Conservation (phyloP, 2,888 invertebrate genomes). For the Ectemnius lituratus region DNA sequence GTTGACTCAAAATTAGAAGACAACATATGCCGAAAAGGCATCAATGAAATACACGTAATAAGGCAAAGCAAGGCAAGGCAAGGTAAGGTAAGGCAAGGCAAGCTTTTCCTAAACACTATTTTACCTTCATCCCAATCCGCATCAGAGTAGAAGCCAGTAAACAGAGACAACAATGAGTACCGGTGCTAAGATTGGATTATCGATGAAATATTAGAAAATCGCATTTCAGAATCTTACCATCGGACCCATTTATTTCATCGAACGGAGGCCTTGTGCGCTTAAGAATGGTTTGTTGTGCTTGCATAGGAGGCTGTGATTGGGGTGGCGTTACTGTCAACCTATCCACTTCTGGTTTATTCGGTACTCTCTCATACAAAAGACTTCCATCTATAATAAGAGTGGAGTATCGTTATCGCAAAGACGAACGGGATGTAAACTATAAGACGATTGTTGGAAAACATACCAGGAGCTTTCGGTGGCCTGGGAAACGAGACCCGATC, state of each 20-base stretch:
- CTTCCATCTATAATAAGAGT: slow-evolving; percentile 84
- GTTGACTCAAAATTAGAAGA: no score
- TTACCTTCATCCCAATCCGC: slow-evolving; percentile 84
- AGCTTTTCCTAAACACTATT: slow-evolving; percentile 23
- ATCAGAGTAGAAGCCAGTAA: slow-evolving; percentile 82
- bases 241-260: slow-evolving; percentile 93
- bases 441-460: slow-evolving; percentile 6
- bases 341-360: slow-evolving; percentile 87
- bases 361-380: slow-evolving; percentile 90
- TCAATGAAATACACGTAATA: no score
- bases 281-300: slow-evolving; percentile 80
- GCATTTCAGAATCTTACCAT: slow-evolving; percentile 83
- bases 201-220: slow-evolving; percentile 77
- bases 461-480: slow-evolving; percentile 92
- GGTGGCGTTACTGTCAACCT: slow-evolving; percentile 81
- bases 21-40: no score
- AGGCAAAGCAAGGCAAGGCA: no score
- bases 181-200: slow-evolving; percentile 76
- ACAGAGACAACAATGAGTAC: slow-evolving; percentile 75
- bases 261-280: slow-evolving; percentile 88
- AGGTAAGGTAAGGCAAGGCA: no score
- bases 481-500: slow-evolving; percentile 92
- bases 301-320: slow-evolving; percentile 73
- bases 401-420: no score
- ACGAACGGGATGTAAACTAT: no score